Conservation (phyloP, 1,140 invertebrate species). For the Ladona fulva region DNA sequence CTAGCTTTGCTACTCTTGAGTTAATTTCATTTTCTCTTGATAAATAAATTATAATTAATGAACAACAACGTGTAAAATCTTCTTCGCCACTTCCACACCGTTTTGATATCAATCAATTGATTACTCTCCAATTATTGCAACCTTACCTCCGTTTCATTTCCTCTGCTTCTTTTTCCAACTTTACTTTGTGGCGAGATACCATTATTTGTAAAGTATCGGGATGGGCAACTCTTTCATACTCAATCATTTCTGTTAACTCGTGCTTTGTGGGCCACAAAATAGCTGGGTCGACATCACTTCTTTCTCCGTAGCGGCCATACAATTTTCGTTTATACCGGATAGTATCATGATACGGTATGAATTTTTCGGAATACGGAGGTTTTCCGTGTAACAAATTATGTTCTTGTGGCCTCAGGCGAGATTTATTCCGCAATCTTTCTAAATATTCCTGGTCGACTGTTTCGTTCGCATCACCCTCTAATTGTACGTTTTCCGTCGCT, state of each 20-base stretch:
- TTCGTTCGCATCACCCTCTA: too few species aligned
- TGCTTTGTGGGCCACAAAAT: not conserved
- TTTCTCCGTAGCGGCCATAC: not conserved
- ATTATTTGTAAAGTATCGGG: not conserved
- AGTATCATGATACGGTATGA: not conserved
- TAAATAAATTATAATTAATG: not conserved
- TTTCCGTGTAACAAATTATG: not conserved
- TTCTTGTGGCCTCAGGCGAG: not conserved
- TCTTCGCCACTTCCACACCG: not conserved
- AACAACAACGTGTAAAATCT: not conserved
- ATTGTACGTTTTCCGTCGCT: too few species aligned
- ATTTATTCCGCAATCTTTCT: not conserved
- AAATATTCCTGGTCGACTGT: too few species aligned
- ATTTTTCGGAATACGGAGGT: not conserved
- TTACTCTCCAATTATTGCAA: not conserved
- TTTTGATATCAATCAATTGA: not conserved
- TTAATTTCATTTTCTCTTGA: not conserved
- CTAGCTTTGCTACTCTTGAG: not conserved
- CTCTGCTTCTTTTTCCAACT: not conserved
- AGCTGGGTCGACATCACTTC: not conserved
- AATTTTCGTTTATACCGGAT: not conserved
- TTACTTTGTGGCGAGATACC: not conserved
- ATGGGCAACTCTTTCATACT: not conserved
- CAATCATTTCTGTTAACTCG: not conserved
- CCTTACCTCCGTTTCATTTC: not conserved